Conservation (phyloP, 2,888 invertebrate species). For the Nebria salina region DNA sequence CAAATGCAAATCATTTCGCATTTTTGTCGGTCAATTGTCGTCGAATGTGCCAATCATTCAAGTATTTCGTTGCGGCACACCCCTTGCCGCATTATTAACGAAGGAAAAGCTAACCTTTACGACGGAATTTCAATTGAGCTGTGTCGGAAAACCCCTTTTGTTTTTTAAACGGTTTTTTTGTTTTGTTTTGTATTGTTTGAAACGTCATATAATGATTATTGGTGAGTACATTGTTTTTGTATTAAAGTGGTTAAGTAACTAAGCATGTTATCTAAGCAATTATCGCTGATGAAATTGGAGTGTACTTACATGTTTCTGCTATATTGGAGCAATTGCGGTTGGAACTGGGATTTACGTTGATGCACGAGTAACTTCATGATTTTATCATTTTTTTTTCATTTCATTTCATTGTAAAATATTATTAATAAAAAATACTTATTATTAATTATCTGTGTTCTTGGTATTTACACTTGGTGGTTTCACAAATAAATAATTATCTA, state of each 20-base stretch:
- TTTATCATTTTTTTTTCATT: no score
- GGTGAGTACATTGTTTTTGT: constrained; percentile 3
- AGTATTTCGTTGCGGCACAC: constrained; percentile 34
- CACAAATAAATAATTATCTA: no score
- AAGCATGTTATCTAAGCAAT: constrained; percentile 35
- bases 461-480: no score
- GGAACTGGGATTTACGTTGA: constrained; percentile 29
- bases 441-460: no score
- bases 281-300: constrained; percentile 13
- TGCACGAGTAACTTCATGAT: background rate
- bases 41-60: constrained; percentile 25
- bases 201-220: background rate
- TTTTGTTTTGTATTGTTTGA: background rate
- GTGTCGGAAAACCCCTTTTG: constrained; percentile 26
- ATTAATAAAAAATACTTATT: no score
- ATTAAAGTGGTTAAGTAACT: constrained; percentile 30
- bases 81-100: constrained; percentile 28
- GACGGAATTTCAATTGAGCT: background rate
- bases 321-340: constrained; percentile 8
- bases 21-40: background rate
- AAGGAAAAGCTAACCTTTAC: constrained; percentile 11
- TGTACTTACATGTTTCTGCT: constrained; percentile 22
- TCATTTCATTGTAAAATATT: no score
- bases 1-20: constrained; percentile 5
- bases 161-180: no score